Percentiles rank a stretch among this genome's conserved stretches.
Evolutionary conservation across 2,797 vertebrate genomes (phyloP).

Genomic region (Garrulus glandarius): DNA sequence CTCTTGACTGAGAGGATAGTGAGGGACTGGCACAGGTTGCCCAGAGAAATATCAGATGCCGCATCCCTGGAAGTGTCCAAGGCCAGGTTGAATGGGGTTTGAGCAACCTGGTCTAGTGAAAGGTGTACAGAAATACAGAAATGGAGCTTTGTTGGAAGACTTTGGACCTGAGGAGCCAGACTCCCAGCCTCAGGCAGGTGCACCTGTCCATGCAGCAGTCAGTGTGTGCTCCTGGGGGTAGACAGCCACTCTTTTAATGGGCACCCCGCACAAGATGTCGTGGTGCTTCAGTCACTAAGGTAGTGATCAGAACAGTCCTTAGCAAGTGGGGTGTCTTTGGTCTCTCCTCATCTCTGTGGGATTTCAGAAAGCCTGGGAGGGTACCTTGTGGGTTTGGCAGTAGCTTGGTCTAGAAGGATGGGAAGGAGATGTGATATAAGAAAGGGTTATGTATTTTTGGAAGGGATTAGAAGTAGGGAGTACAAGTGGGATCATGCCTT

Average conservation of each 20-base stretch:
- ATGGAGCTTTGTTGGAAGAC: neutral
- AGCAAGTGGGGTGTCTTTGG: neutral
- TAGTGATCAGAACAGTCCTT: neutral
- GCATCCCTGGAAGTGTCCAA: neutral
- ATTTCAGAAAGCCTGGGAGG: neutral
- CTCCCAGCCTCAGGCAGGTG: neutral
- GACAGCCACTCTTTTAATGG: neutral
- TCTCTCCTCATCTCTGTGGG: neutral
- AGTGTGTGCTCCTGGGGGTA: neutral
- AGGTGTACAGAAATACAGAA: neutral
- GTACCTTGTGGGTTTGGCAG: neutral
- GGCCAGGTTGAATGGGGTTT: neutral
- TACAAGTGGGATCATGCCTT: neutral
- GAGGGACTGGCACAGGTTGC: neutral
- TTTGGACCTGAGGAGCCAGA: neutral
- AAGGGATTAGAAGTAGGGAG: neutral
- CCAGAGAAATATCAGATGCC: neutral
- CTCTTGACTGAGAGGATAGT: neutral
- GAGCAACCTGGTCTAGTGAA: neutral
- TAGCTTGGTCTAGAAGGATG: neutral
- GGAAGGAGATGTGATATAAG: neutral
- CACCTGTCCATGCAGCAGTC: rapidly evolving
- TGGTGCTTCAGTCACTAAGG: neutral
- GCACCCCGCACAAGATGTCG: neutral
- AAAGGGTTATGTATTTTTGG: neutral